Base-by-base conservation (phyloP, 2,797 vertebrate genomes). In the Acrossocheilus fasciatus region DNA sequence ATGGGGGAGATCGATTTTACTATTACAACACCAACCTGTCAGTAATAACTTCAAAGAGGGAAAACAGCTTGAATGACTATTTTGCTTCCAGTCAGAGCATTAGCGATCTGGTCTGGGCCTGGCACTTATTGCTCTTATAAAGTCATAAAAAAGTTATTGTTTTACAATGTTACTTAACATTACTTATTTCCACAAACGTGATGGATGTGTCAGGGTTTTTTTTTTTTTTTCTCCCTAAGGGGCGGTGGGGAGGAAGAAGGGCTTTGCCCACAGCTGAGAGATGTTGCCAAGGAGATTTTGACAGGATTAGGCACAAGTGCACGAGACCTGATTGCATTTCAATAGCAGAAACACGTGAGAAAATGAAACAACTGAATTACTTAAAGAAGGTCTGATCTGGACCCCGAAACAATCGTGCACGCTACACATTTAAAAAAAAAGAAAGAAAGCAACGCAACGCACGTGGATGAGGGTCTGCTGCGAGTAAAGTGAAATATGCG, bases 281-380 rank as follows among this genome's bases (percentile, higher is more conserved):
- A 88, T 93, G 92, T 94, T 93, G 91, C 92, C 88, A 90, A 93
- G 93, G 93, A 92, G 92, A 93, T 91, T 93, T 93, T 95, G 95
- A 96, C 94, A 91, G 96, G 95, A 97, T 97, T 96, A 97, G 91
- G 89, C 93, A 92, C 91, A 92, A 92, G 91, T 78, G 94, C 96
- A 97, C 94, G 93, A 95, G 96, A 97, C 94, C 93, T 92, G 89
- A 96, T 93, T 93, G 94, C 92, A 94, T 94, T 91, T 94, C 89
- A 93, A 94, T 95, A 91, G 92, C 92, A 90, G 86, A 91, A 94
- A 93, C 96, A 96, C 95, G 94, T 95, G 96, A 96, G 94, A 94
- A 62, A 89, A 90, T 86, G 90, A 69, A 91, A 74, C 86, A 93
- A 93, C 90, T 91, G 92, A 93, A 92, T 93, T 91, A 89, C 77